phyloP scores from a whole-genome alignment of 1,140 invertebrate species.

The Drosophila pruinosa region DNA sequence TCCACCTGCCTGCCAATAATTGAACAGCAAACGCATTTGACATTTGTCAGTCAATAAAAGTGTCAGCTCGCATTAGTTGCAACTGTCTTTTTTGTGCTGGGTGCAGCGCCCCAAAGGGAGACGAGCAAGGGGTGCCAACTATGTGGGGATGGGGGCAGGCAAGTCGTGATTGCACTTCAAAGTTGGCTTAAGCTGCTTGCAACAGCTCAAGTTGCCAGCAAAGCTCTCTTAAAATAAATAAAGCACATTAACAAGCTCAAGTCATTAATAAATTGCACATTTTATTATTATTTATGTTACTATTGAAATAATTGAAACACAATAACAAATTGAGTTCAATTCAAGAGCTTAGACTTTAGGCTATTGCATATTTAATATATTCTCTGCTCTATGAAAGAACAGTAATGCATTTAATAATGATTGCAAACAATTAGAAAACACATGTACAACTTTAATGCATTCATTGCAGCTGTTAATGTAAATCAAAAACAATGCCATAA shows the following conservation, averaged over 20 bases:
- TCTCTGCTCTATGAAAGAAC: too few relatives aligned
- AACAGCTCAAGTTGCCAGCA: neutral
- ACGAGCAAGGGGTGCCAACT: neutral
- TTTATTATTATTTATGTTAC: too few relatives aligned
- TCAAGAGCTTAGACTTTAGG: too few relatives aligned
- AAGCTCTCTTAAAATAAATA: neutral
- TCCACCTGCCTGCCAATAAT: constrained; percentile 38
- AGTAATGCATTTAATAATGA: too few relatives aligned
- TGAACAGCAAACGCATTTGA: constrained; percentile 51
- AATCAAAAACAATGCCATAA: too few relatives aligned
- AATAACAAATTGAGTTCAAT: too few relatives aligned
- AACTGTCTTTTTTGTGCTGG: neutral
- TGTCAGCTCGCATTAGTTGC: constrained; percentile 54
- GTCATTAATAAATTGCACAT: too few relatives aligned
- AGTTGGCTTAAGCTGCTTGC: neutral
- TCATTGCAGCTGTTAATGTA: too few relatives aligned
- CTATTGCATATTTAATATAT: too few relatives aligned
- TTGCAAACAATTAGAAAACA: too few relatives aligned
- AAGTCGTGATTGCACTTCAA: neutral
- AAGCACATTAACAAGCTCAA: neutral
- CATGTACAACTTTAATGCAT: too few relatives aligned
- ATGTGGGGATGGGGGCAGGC: neutral
- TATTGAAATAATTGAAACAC: too few relatives aligned
- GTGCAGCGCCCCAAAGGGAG: neutral
- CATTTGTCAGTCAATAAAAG: constrained; percentile 68